Evolutionary conservation across 2,797 vertebrate genomes (phyloP).

Genomic region (Carcharodon carcharias): DNA sequence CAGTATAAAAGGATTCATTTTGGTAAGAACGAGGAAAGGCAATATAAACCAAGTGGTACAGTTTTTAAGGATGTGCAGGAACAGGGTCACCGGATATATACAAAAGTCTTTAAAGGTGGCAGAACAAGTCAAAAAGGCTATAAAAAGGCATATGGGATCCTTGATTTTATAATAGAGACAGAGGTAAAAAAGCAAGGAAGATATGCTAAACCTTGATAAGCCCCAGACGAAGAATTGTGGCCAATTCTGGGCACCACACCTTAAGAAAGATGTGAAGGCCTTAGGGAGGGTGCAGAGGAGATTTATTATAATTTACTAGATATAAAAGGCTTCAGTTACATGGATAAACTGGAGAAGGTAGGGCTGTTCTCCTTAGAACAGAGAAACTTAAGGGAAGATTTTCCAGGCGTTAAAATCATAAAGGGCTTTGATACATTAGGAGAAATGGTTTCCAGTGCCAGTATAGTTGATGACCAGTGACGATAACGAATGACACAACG

Average conservation of each 20-base stretch:
- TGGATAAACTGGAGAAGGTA: not conserved
- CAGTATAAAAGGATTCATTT: not conserved
- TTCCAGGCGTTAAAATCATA: not conserved
- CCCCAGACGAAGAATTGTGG: not conserved
- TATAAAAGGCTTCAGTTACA: not conserved
- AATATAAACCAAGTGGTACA: not conserved
- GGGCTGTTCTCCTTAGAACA: not conserved
- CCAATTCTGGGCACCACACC: not conserved
- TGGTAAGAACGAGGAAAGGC: not conserved
- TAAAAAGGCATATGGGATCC: not conserved
- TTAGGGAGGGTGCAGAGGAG: not conserved
- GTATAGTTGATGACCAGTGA: not conserved
- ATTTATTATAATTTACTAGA: not conserved
- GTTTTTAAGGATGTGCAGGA: not conserved
- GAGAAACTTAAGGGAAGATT: not conserved
- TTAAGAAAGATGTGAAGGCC: not conserved
- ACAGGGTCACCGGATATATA: not conserved
- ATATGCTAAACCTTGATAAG: not conserved
- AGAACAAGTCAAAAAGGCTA: not conserved
- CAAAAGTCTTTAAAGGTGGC: not conserved
- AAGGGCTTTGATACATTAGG: not conserved
- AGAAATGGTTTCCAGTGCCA: not conserved
- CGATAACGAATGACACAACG: not conserved
- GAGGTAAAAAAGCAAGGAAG: not conserved
- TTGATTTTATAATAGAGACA: not conserved